Evolutionary conservation across 2,113 vertebrate species (phyloP).

Genomic region (Philantomba maxwellii): DNA sequence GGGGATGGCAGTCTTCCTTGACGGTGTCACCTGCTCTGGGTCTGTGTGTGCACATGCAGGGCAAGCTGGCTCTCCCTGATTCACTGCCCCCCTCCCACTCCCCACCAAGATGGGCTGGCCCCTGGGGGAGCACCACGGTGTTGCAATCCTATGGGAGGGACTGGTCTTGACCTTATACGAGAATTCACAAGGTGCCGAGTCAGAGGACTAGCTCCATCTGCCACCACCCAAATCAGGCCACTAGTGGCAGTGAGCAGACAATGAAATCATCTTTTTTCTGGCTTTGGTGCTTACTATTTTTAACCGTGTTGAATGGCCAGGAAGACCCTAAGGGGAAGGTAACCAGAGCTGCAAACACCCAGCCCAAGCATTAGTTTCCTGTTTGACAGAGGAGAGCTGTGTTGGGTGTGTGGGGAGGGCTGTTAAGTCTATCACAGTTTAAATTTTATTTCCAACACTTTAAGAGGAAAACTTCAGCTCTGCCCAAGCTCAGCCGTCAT

Average conservation of each 20-base stretch:
- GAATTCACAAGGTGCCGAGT: conserved; percentile 25
- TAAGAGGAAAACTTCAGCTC: background rate
- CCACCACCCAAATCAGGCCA: conserved; percentile 27
- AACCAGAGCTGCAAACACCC: conserved; percentile 64
- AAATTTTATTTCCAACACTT: conserved; percentile 42
- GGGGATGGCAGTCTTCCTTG: conserved; percentile 25
- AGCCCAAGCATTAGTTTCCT: conserved; percentile 72
- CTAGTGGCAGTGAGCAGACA: conserved; percentile 29
- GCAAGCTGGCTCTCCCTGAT: conserved; percentile 21
- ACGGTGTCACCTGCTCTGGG: background rate
- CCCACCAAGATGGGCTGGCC: background rate
- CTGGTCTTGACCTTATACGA: background rate
- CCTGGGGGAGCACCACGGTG: background rate
- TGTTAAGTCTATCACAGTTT: conserved; percentile 17
- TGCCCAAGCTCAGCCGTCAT: background rate
- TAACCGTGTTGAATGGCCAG: conserved; percentile 42
- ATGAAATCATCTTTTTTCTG: conserved; percentile 54
- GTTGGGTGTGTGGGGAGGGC: background rate
- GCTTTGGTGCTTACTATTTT: conserved; percentile 51
- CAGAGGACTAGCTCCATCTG: background rate
- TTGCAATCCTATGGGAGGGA: conserved; percentile 39
- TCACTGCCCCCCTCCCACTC: background rate
- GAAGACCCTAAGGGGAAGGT: conserved; percentile 64
- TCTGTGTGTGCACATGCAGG: background rate
- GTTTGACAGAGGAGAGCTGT: conserved; percentile 53